Percentiles rank a stretch among this genome's conserved stretches.
Conservation (phyloP, 2,888 invertebrate genomes). For the Brachycybe producta region DNA sequence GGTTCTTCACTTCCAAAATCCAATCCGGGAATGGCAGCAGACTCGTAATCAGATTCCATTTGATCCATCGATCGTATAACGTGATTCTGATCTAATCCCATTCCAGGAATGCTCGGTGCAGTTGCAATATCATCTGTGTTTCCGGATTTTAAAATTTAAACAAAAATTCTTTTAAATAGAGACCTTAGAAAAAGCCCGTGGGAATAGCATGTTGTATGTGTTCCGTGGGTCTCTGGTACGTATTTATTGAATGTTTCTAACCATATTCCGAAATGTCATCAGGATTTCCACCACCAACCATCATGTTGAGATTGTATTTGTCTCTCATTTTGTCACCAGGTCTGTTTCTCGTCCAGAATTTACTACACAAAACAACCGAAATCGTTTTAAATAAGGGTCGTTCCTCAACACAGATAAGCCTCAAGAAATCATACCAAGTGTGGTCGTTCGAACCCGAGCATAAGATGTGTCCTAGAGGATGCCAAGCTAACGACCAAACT, state of each 20-base stretch:
- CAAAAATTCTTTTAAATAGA: slow-evolving; percentile 1
- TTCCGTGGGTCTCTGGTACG: too few species aligned
- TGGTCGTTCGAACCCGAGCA: slow-evolving; percentile 99
- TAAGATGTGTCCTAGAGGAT: slow-evolving; percentile 94
- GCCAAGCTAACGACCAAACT: slow-evolving; percentile 99
- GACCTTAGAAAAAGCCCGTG: too few species aligned
- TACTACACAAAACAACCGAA: slow-evolving; percentile 33
- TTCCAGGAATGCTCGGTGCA: slow-evolving; percentile 60
- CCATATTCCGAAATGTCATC: slow-evolving; percentile 31
- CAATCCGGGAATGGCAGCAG: slow-evolving; percentile 60
- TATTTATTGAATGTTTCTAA: slow-evolving; percentile 8
- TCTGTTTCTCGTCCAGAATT: slow-evolving; percentile 98
- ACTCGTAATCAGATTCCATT: slow-evolving; percentile 25
- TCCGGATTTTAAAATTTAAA: too few species aligned
- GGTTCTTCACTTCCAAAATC: slow-evolving; percentile 51
- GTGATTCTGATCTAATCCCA: slow-evolving; percentile 81
- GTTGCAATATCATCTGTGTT: slow-evolving; percentile 57
- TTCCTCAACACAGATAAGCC: slow-evolving; percentile 46
- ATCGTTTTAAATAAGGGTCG: slow-evolving; percentile 37
- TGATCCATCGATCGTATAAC: slow-evolving; percentile 28
- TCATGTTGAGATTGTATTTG: slow-evolving; percentile 87
- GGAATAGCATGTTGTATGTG: too few species aligned
- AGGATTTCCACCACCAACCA: slow-evolving; percentile 54
- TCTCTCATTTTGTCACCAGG: slow-evolving; percentile 98
- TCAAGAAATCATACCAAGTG: slow-evolving; percentile 38